Conservation (phyloP, 2,113 vertebrate genomes). For the Pantherophis guttatus region DNA sequence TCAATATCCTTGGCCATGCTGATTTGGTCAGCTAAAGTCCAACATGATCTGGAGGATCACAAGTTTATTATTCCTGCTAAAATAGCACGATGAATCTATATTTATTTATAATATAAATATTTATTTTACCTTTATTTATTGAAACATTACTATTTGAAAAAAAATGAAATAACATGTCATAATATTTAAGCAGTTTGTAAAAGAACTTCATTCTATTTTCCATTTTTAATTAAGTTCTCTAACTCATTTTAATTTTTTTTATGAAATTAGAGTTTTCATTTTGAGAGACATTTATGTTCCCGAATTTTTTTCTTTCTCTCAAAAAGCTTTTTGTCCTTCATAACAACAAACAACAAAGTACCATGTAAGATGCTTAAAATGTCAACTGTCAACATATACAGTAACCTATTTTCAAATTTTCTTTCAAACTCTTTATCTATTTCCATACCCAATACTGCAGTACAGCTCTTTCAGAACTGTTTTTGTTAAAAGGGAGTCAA, state of each 20-base stretch:
- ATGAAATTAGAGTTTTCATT: neutral
- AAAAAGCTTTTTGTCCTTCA: neutral
- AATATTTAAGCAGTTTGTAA: neutral
- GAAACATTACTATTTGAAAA: neutral
- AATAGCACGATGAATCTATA: neutral
- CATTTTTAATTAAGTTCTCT: neutral
- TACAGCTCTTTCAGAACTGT: neutral
- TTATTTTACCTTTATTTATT: neutral
- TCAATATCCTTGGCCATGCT: neutral
- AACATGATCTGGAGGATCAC: neutral
- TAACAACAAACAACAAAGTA: neutral
- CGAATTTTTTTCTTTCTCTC: neutral
- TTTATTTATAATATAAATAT: neutral
- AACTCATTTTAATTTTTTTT: neutral
- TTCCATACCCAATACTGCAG: neutral
- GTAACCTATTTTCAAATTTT: neutral
- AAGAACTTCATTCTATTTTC: neutral
- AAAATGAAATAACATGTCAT: neutral
- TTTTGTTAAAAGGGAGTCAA: neutral
- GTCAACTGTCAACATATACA: neutral
- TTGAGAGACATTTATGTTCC: neutral
- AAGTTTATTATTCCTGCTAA: neutral
- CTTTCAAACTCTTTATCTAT: neutral
- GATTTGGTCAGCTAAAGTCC: neutral
- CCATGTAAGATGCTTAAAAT: neutral